Percentiles rank a stretch among this genome's conserved stretches.
Evolutionary conservation across 2,113 vertebrate genomes (phyloP).

Genomic region (Melanostigma gelatinosum): DNA sequence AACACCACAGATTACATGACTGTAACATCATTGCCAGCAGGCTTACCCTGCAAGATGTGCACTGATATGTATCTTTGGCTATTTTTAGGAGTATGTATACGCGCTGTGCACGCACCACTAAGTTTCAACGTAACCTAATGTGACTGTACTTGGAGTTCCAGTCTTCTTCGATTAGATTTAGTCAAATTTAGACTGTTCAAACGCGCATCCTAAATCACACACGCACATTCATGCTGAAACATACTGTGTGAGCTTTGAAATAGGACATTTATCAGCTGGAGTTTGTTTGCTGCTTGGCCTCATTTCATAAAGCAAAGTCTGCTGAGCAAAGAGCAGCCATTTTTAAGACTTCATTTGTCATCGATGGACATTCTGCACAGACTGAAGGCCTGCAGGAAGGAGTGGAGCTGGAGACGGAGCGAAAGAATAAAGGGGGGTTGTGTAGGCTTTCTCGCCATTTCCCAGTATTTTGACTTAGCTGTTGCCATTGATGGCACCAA

Average conservation of each 20-base stretch:
- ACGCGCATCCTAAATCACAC: constrained; percentile 25
- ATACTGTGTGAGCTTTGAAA: constrained; percentile 37
- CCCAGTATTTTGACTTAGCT: not conserved
- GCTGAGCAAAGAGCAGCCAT: constrained; percentile 37
- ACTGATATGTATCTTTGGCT: constrained; percentile 5
- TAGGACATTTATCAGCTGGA: constrained; percentile 63
- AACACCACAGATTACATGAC: not conserved
- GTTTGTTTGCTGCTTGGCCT: constrained; percentile 45
- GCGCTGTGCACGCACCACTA: not conserved
- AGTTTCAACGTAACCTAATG: not conserved
- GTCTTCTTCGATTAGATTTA: constrained; percentile 7
- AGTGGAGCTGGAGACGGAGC: not conserved
- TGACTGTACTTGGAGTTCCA: not conserved
- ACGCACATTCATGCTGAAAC: constrained; percentile 8
- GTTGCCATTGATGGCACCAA: constrained; percentile 2
- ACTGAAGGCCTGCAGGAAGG: constrained; percentile 30
- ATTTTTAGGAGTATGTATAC: not conserved
- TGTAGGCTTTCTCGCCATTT: constrained; percentile 21
- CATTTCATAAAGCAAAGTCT: constrained; percentile 44
- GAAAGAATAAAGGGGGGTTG: not conserved
- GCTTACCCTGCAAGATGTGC: not conserved
- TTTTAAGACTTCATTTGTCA: constrained; percentile 58
- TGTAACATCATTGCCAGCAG: not conserved
- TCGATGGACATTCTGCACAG: constrained; percentile 30
- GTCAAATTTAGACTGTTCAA: constrained; percentile 11